phyloP scores from a whole-genome alignment of 2,797 vertebrate genomes.

The Lophotriccus pileatus region DNA sequence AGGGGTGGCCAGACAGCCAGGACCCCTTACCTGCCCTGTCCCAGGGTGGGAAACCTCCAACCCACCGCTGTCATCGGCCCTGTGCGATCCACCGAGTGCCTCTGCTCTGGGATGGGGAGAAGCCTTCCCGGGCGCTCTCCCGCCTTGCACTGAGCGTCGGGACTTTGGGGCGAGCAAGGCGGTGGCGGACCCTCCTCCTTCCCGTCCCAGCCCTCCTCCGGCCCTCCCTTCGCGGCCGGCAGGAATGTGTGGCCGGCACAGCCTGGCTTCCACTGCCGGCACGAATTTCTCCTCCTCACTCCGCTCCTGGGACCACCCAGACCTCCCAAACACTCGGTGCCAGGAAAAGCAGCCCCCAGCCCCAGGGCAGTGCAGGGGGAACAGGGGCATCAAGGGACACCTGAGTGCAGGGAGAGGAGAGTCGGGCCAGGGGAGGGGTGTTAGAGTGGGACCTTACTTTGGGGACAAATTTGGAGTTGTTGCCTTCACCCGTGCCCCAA shows the following conservation, averaged over 20 bases:
- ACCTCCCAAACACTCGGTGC: not conserved
- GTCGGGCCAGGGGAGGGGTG: not conserved
- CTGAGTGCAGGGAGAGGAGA: not conserved
- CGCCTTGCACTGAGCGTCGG: not conserved
- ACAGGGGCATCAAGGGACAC: not conserved
- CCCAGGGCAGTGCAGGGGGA: accelerated
- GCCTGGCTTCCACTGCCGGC: not conserved
- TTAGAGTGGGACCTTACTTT: accelerated
- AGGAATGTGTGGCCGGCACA: slow-evolving; percentile 56
- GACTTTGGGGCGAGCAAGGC: slow-evolving; percentile 31
- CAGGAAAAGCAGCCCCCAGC: not conserved
- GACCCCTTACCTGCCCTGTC: slow-evolving; percentile 69
- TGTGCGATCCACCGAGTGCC: not conserved
- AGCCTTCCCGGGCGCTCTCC: not conserved
- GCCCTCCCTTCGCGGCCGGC: slow-evolving; percentile 63
- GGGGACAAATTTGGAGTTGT: not conserved
- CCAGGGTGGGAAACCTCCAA: slow-evolving; percentile 60
- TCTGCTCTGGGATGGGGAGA: not conserved
- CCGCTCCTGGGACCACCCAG: not conserved
- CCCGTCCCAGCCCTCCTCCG: slow-evolving; percentile 59
- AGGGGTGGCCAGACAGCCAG: not conserved
- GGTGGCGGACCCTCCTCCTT: slow-evolving; percentile 59
- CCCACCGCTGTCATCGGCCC: slow-evolving; percentile 71
- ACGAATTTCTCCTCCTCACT: not conserved
- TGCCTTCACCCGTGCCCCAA: accelerated